Evolutionary conservation across 2,113 vertebrate species (phyloP), one percentile per base, ranked within the genome.

Genomic region (Theristicus caerulescens): DNA sequence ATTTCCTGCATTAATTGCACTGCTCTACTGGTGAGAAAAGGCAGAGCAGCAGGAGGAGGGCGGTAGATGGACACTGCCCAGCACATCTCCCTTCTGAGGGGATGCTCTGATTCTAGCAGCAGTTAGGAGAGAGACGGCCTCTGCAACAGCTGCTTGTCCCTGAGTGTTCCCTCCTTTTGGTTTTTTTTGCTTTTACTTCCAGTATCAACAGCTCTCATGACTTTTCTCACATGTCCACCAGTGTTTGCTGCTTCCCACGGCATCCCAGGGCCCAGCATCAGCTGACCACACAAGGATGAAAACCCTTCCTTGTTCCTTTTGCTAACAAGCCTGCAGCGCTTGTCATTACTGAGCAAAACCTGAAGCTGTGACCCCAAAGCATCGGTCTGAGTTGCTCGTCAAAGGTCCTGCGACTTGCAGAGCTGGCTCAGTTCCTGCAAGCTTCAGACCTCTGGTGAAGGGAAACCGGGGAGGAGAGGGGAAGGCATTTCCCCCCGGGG

Each of bases 321-420:
- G 0, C 47, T 9, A 14, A 13, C n/a, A 10, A 82, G 42, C 34
- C 44, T 1, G 4, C 73, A 57, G 67, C 32, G 74, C 88, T 55
- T 5, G 16, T 18, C 40, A 55, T 18, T 20, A 26, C 40, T 7
- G 40, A 7, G 31, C 9, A 1, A 29, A 42, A 13, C 34, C 44
- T 6, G 31, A 49, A 15, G 71, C 66, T 2, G 16, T 42, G 59
- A 57, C 32, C 22, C 31, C 54, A 4, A 6, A 54, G 69, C 54
- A 0, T 2, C 4, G 66, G 10, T 26, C 12, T 2, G 54, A 59
- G 34, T 3, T 16, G 24, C 22, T 9, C 34, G 38, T 58, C 7
- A 36, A 11, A 27, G 38, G 27, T 4, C 18, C 36, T 0, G 14
- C 1, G 55, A 27, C 32, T 4, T 1, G 8, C 8, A 5, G 7